Evolutionary conservation across 2,888 invertebrate genomes (phyloP).

Genomic region (Macroteleia sp.): DNA sequence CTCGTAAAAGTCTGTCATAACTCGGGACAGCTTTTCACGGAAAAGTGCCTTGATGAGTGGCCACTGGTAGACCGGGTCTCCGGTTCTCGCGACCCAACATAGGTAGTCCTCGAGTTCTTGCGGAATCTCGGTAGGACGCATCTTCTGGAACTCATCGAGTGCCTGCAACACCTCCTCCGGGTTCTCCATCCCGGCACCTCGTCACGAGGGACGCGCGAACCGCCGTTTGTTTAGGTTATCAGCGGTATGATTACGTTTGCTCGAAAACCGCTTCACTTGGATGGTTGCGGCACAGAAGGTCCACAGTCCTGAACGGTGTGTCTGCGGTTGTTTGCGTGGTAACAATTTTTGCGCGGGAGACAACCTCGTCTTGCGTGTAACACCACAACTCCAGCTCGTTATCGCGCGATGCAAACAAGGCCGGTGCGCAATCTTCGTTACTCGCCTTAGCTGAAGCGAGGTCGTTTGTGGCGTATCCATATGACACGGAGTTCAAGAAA

Average conservation of each 20-base stretch:
- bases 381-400: neutral
- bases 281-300: too few species aligned
- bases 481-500: too few species aligned
- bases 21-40: slow-evolving; percentile 92
- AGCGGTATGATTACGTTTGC: neutral
- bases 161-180: slow-evolving; percentile 93
- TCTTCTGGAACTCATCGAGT: slow-evolving; percentile 92
- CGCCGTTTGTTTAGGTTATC: neutral
- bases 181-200: slow-evolving; percentile 88
- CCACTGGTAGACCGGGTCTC: slow-evolving; percentile 97
- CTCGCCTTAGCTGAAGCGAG: neutral
- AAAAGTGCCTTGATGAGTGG: slow-evolving; percentile 93
- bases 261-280: neutral
- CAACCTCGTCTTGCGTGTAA: neutral
- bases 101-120: slow-evolving; percentile 95
- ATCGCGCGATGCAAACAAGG: slow-evolving; percentile 22
- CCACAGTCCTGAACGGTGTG: neutral
- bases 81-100: slow-evolving; percentile 95
- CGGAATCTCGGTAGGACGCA: slow-evolving; percentile 92
- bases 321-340: neutral
- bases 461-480: neutral
- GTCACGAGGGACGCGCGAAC: slow-evolving; percentile 1
- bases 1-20: slow-evolving; percentile 94
- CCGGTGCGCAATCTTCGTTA: slow-evolving; percentile 18
- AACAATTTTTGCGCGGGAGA: neutral